Conservation (phyloP, 2,888 invertebrate species). For the Ceriagrion tenellum region DNA sequence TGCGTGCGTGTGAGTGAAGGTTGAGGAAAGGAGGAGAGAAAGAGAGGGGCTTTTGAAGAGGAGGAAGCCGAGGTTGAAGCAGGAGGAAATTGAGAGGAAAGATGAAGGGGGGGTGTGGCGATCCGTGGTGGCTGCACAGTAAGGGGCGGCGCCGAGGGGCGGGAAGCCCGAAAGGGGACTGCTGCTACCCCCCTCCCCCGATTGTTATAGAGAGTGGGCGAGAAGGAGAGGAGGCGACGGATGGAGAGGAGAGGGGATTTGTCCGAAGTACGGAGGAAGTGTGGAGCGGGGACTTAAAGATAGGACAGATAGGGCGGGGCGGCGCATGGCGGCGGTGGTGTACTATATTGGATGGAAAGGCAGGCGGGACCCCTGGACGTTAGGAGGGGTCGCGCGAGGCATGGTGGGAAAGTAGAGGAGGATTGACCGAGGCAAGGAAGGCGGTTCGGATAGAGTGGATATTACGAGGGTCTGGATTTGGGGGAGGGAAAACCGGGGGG, state of each 20-base stretch:
- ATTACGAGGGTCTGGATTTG: constrained; percentile 8
- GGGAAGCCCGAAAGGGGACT: no score
- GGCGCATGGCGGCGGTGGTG: not conserved
- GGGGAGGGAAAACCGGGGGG: not conserved
- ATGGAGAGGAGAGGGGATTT: not conserved
- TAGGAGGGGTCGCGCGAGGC: not conserved
- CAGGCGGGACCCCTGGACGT: not conserved
- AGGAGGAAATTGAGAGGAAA: constrained; percentile 60
- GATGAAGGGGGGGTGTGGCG: not conserved
- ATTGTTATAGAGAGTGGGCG: not conserved
- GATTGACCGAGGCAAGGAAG: not conserved
- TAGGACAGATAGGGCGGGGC: not conserved
- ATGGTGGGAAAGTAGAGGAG: not conserved
- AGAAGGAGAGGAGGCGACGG: not conserved
- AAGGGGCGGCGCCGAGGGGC: not conserved
- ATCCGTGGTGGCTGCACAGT: not conserved
- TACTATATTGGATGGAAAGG: not conserved
- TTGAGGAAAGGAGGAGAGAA: no score
- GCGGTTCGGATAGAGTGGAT: constrained; percentile 43
- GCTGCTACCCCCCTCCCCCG: not conserved
- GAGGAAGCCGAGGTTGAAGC: constrained; percentile 21
- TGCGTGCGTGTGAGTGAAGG: no score
- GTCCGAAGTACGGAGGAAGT: no score
- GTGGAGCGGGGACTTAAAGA: not conserved
- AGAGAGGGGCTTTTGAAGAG: not conserved